phyloP scores from a whole-genome alignment of 2,797 vertebrate genomes.

The Rhincodon typus region DNA sequence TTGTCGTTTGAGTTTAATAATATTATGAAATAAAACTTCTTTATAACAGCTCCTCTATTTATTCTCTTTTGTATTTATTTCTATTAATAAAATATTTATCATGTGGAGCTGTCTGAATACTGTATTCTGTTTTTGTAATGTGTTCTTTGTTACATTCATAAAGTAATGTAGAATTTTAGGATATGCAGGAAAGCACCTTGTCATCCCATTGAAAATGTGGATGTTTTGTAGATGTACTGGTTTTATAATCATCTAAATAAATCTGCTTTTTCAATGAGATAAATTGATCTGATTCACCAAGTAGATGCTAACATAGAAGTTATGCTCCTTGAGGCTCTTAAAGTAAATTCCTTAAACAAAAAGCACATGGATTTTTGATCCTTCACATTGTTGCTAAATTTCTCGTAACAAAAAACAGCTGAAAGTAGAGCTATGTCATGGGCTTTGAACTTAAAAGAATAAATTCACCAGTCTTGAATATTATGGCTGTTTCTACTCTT shows the following conservation, averaged over 20 bases:
- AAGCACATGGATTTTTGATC: slow-evolving; percentile 30
- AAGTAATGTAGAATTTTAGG: neutral
- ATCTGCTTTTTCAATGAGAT: slow-evolving; percentile 2
- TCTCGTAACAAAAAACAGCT: slow-evolving; percentile 30
- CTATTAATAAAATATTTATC: neutral
- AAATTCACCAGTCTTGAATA: slow-evolving; percentile 9
- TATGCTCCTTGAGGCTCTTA: slow-evolving; percentile 8
- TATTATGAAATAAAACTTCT: neutral
- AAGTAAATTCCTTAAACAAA: slow-evolving; percentile 10
- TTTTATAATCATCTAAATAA: slow-evolving; percentile 12
- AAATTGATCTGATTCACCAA: slow-evolving; percentile 6
- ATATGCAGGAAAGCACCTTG: neutral
- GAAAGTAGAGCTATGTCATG: slow-evolving; percentile 15
- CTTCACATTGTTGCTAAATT: slow-evolving; percentile 31
- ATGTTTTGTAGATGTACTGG: neutral
- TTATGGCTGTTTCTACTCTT: neutral
- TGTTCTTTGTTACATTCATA: neutral
- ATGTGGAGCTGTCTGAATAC: neutral
- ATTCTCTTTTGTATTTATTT: neutral
- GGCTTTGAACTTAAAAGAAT: slow-evolving; percentile 33
- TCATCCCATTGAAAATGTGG: neutral
- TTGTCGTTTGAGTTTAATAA: neutral
- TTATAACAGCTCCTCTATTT: neutral
- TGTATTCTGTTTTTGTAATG: neutral
- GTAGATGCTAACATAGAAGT: slow-evolving; percentile 10